Evolutionary conservation across 2,888 invertebrate genomes (phyloP).

Genomic region (Gymnosoma rotundatum): DNA sequence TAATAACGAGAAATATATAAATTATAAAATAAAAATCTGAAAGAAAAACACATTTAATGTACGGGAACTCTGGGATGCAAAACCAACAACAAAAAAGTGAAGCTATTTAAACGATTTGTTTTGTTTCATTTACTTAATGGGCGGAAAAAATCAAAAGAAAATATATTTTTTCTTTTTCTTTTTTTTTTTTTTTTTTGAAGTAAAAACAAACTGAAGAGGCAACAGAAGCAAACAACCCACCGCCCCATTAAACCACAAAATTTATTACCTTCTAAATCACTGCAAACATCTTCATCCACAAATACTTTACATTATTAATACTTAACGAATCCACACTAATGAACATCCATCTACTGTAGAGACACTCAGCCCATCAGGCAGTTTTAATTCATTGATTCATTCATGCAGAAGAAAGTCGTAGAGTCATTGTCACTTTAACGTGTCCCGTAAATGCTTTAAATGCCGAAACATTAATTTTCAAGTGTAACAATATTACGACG

Average conservation of each 20-base stretch:
- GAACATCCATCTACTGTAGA: constrained; percentile 17
- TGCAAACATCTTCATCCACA: constrained; percentile 76
- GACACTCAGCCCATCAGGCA: constrained; percentile 35
- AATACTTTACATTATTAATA: constrained; percentile 27
- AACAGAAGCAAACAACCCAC: constrained; percentile 66
- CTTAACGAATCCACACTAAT: constrained; percentile 26
- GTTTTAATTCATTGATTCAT: constrained; percentile 49
- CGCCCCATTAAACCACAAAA: constrained; percentile 82
- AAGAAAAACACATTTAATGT: constrained; percentile 4
- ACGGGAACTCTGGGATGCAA: neutral
- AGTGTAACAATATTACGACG: constrained; percentile 78
- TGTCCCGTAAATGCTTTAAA: constrained; percentile 78
- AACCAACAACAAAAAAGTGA: constrained; percentile 18
- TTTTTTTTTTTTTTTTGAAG: neutral
- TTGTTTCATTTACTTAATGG: constrained; percentile 71
- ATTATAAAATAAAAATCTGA: constrained; percentile 31
- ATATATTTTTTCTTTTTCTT: too few relatives aligned
- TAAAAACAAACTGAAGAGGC: constrained; percentile 64
- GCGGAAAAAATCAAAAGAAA: constrained; percentile 73
- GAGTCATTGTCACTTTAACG: constrained; percentile 79
- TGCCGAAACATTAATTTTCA: constrained; percentile 81
- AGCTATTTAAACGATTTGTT: constrained; percentile 68
- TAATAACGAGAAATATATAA: constrained; percentile 44
- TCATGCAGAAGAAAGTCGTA: constrained; percentile 47
- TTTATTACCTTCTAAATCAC: constrained; percentile 79